phyloP scores from a whole-genome alignment of 2,113 vertebrate genomes.

The Clarias macrocephalus region DNA sequence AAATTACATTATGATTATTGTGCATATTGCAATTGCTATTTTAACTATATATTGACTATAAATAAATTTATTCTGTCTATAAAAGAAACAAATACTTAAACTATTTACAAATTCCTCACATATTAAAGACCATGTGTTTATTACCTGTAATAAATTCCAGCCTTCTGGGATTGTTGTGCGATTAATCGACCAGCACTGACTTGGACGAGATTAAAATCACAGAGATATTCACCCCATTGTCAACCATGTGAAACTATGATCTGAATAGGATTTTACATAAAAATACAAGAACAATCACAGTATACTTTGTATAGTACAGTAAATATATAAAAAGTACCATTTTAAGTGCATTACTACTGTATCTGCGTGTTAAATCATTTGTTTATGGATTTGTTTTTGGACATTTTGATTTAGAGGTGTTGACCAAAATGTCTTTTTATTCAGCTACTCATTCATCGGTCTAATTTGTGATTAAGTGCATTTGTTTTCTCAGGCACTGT shows the following conservation, averaged over 20 bases:
- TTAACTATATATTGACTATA: no score
- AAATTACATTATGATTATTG: no score
- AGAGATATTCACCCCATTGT: no score
- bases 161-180: neutral
- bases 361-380: conserved; percentile 59
- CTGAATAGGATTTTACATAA: neutral
- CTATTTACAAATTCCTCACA: no score
- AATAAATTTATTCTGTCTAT: no score
- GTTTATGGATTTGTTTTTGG: neutral
- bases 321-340: neutral
- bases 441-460: conserved; percentile 17
- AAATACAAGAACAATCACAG: neutral
- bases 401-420: neutral
- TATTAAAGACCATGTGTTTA: no score
- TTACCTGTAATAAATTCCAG: neutral
- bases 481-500: conserved; percentile 84
- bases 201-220: no score
- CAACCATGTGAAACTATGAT: no score
- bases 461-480: neutral
- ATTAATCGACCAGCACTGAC: neutral
- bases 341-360: neutral
- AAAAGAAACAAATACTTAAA: no score
- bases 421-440: conserved; percentile 19
- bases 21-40: no score
- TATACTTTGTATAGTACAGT: no score